Base-by-base conservation (phyloP, 2,797 vertebrate species). In the Nannoperca obscura region DNA sequence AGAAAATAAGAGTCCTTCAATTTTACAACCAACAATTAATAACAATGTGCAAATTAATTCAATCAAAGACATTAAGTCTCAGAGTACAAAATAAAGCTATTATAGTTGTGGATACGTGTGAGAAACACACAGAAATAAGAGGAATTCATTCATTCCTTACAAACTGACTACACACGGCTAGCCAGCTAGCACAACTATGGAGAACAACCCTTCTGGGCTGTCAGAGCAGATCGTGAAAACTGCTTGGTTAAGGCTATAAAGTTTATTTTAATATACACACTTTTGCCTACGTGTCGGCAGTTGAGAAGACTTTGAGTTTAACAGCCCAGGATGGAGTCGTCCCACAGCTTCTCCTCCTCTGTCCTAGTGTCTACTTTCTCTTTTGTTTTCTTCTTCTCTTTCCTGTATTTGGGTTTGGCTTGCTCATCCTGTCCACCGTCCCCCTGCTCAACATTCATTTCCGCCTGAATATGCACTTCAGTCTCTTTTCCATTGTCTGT, bases 321-420 rank as follows among this genome's bases (percentile, higher is more conserved):
- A 85, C 96, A 93, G 64, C 96, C 96, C 75, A 97, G 86, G 66
- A 97, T 95, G n/a, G 96, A 97, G 83, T 96, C 96, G 40, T 97
- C 96, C 96, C 96, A 97, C 49, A 97, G 94, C 67, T 95, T 95
- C 86, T 98, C 97, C 80, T 97, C 97, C 76, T 97, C 97, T 19
- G 95, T 97, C 90, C 94, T 94, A 15, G 74, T 92, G 87, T 95
- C 91, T 55, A 32, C 66, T 83, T 89, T 89, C 5, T 87, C 86
- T 44, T 92, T 94, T 15, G 69, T 82, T 91, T 94, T 95, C 86
- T 95, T 97, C 92, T 94, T 95, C 46, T 94, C 89, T 81, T 94
- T 97, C 84, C 89, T 95, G 71, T 65, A 92, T 87, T 93, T 97
- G 54, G 74, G 38, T 86, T 94, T 96, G 38, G 85, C 76, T 2